A percentile compares a stretch with the other conserved stretches of the same genome.
These are phyloP conservation scores for Marmota flaviventris DNA, from an alignment of 2,113 vertebrate genomes.

Conservation along the genomic window DNA sequence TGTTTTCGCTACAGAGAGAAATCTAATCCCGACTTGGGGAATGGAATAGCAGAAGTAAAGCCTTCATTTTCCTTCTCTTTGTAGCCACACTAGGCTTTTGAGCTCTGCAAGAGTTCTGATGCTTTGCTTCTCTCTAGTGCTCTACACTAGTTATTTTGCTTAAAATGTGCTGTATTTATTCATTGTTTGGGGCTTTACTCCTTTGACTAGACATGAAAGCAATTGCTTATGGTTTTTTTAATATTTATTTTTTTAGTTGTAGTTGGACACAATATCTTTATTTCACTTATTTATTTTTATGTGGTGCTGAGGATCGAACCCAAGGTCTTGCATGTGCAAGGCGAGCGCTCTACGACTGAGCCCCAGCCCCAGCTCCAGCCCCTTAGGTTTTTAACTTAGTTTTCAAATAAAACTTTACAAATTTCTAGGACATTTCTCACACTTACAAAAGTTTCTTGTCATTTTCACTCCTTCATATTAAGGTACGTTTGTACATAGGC, in stretches of 20 bases:
- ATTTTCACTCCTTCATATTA: neutral
- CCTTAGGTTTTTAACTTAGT: neutral
- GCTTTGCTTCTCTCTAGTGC: neutral
- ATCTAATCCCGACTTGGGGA: neutral
- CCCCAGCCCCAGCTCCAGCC: no score
- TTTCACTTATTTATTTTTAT: no score
- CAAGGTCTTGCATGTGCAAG: no score
- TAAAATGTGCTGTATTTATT: neutral
- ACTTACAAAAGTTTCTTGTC: neutral
- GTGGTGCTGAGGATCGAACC: no score
- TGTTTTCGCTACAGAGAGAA: neutral
- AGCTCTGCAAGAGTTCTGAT: neutral
- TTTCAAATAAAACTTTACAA: neutral
- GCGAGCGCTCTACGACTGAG: no score
- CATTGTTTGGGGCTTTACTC: neutral
- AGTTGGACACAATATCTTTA: no score
- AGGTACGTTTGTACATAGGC: neutral
- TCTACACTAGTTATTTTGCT: neutral
- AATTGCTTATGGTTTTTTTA: no score
- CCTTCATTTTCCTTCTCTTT: neutral
- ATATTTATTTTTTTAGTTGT: no score
- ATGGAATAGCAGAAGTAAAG: neutral
- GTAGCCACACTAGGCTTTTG: neutral
- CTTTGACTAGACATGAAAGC: neutral
- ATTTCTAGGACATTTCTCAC: neutral